These are phyloP conservation scores for Ctenopoma kingsleyae DNA, from an alignment of 2,797 vertebrate genomes.

Conservation along the genomic window DNA sequence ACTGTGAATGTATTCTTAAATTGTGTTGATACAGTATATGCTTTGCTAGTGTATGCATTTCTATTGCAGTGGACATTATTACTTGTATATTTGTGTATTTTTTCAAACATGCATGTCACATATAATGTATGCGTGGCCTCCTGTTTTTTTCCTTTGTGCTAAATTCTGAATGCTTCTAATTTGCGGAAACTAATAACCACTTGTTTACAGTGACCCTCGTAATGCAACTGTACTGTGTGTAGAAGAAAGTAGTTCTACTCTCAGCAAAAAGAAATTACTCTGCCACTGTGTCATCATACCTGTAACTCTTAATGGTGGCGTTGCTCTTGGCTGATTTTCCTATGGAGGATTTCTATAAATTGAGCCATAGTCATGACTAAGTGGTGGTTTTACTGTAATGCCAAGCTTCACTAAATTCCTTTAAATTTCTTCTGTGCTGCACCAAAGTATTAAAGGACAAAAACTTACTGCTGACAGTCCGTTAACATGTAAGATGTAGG, in stretches of 20 bases:
- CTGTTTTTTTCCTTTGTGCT: background rate
- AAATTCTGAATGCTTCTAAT: background rate
- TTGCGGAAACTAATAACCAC: background rate
- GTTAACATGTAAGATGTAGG: constrained; percentile 16
- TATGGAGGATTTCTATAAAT: constrained; percentile 57
- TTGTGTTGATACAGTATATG: constrained; percentile 23
- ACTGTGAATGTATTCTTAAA: constrained; percentile 35
- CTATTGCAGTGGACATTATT: background rate
- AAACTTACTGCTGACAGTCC: constrained; percentile 23
- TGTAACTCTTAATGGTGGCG: constrained; percentile 44
- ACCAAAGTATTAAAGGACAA: constrained; percentile 14
- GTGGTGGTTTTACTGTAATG: constrained; percentile 37
- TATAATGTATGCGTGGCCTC: background rate
- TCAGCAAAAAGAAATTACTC: constrained; percentile 36
- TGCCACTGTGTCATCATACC: constrained; percentile 30
- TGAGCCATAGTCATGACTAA: constrained; percentile 49
- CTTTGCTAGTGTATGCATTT: constrained; percentile 12
- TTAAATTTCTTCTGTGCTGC: constrained; percentile 46
- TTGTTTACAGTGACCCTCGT: background rate
- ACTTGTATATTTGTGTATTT: background rate
- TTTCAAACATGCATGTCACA: background rate
- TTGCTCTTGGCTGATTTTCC: constrained; percentile 59
- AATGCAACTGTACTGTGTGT: constrained; percentile 14
- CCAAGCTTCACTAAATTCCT: constrained; percentile 23
- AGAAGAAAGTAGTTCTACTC: constrained; percentile 22